Evolutionary conservation across 1,140 invertebrate species (phyloP).

Genomic region (Phenacoccus solenopsis): DNA sequence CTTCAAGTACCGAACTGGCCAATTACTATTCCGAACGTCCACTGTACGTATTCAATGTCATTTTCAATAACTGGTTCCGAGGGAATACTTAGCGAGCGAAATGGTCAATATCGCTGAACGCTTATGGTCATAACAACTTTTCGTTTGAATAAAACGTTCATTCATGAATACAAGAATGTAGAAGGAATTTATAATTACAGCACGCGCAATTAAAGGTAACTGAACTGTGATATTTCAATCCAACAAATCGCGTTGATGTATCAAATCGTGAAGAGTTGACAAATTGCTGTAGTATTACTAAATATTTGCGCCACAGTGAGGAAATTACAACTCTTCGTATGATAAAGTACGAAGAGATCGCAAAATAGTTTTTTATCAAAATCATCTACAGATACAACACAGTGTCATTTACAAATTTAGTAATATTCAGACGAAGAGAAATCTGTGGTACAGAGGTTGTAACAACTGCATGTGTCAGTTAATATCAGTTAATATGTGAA

Average conservation of each 20-base stretch:
- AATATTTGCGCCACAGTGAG: too few species aligned
- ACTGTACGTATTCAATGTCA: neutral
- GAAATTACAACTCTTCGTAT: too few species aligned
- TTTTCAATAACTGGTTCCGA: neutral
- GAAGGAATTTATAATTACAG: neutral
- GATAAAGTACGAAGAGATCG: too few species aligned
- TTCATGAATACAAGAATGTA: neutral
- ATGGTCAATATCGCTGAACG: neutral
- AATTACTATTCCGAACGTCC: neutral
- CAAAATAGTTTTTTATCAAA: too few species aligned
- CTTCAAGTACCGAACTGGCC: neutral
- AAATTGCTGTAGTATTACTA: neutral
- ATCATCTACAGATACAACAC: too few species aligned
- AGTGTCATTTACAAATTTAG: too few species aligned
- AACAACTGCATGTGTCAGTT: too few species aligned
- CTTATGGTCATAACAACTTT: neutral
- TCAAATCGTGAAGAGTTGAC: neutral
- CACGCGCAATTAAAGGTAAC: neutral
- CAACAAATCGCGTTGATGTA: too few species aligned
- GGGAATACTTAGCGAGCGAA: neutral
- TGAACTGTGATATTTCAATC: neutral
- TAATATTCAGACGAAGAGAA: too few species aligned
- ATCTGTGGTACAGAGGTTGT: too few species aligned
- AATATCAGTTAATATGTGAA: too few species aligned
- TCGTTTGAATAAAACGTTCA: neutral